phyloP scores from a whole-genome alignment of 1,140 invertebrate genomes.

The Vanessa atalanta region DNA sequence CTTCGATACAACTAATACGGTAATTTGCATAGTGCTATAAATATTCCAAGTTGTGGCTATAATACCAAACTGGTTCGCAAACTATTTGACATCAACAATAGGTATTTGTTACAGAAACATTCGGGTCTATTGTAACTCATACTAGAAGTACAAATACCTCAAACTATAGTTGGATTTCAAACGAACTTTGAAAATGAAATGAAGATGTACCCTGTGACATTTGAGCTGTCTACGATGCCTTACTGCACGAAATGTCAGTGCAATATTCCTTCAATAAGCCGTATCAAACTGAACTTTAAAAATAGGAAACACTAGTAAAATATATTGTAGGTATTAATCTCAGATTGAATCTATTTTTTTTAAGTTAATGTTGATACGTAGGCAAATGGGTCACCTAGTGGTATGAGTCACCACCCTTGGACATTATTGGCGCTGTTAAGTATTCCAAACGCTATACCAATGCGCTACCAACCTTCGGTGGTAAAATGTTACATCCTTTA shows the following conservation, averaged over 20 bases:
- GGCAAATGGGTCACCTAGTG: too few species aligned
- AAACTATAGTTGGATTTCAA: slow-evolving; percentile 3
- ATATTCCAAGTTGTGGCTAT: background rate
- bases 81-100: slow-evolving; percentile 25
- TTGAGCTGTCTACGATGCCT: slow-evolving; percentile 16
- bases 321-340: too few species aligned
- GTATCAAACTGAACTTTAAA: background rate
- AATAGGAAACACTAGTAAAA: too few species aligned
- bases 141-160: background rate
- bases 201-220: slow-evolving; percentile 27
- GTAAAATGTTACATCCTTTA: too few species aligned
- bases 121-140: slow-evolving; percentile 9
- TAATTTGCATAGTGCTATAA: slow-evolving; percentile 6
- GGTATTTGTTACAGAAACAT: slow-evolving; percentile 13
- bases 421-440: too few species aligned
- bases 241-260: slow-evolving; percentile 24
- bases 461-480: too few species aligned
- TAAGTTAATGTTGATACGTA: too few species aligned
- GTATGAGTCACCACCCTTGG: too few species aligned
- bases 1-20: background rate
- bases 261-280: slow-evolving; percentile 2
- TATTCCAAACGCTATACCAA: too few species aligned
- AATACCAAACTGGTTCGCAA: slow-evolving; percentile 6
- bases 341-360: too few species aligned
- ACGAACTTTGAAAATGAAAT: slow-evolving; percentile 30